Percentiles rank a stretch among this genome's conserved stretches.
These are phyloP conservation scores for Vollenhovia emeryi DNA, from an alignment of 1,140 invertebrate genomes.

Conservation along the genomic window DNA sequence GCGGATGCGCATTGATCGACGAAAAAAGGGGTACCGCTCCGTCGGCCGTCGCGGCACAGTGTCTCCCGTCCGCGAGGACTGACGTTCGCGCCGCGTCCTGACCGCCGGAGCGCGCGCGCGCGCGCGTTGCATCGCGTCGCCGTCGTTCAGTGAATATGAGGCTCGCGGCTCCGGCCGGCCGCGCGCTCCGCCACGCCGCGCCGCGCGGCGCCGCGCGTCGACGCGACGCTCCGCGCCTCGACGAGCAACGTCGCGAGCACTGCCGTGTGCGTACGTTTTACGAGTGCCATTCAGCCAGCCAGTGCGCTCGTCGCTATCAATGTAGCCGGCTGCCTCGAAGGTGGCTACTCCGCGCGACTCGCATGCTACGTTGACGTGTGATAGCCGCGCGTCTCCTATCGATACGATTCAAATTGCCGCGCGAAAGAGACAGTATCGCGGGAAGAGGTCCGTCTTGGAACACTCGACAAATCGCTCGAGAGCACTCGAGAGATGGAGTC, in stretches of 20 bases:
- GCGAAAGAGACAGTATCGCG: background rate
- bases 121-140: too few relatives aligned
- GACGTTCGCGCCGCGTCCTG: background rate
- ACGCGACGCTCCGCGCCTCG: conserved; percentile 25
- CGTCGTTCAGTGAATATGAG: conserved; percentile 24
- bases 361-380: conserved; percentile 12
- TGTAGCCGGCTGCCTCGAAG: background rate
- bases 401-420: background rate
- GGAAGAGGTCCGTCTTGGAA: background rate
- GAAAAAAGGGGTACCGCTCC: conserved; percentile 1
- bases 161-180: background rate
- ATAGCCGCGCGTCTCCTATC: background rate
- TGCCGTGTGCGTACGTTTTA: conserved; percentile 40
- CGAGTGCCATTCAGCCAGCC: conserved; percentile 25
- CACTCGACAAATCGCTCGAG: background rate
- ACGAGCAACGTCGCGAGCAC: conserved; percentile 9
- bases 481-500: conserved; percentile 35
- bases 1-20: conserved; percentile 6
- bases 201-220: conserved; percentile 24
- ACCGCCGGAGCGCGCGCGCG: background rate
- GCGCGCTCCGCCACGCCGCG: background rate
- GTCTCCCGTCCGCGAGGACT: conserved; percentile 18
- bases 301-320: conserved; percentile 36
- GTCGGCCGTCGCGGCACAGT: conserved; percentile 8
- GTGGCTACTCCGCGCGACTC: background rate